These are phyloP conservation scores for Panthera uncia DNA, from an alignment of 2,113 vertebrate species.

Conservation along the genomic window DNA sequence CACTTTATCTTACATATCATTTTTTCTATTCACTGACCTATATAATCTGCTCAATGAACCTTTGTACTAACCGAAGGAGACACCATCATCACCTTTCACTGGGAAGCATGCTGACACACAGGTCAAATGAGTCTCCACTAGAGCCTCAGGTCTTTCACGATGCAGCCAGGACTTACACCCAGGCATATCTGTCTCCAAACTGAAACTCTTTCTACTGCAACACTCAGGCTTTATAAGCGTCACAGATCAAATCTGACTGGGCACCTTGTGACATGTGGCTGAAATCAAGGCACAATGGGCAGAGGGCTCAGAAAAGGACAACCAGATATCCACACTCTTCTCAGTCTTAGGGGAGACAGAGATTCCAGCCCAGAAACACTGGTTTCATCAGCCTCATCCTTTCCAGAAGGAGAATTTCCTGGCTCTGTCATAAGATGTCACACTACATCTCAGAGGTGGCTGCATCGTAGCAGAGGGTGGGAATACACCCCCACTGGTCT, in stretches of 20 bases:
- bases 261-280: not conserved
- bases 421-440: conserved; percentile 48
- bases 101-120: not conserved
- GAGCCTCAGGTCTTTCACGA: not conserved
- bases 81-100: not conserved
- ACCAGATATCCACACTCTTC: not conserved
- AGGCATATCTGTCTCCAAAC: not conserved
- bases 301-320: not conserved
- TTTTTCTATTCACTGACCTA: not conserved
- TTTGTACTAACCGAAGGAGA: not conserved
- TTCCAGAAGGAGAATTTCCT: conserved; percentile 10
- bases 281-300: not conserved
- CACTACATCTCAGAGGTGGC: not conserved
- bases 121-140: not conserved
- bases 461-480: not conserved
- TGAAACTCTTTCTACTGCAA: not conserved
- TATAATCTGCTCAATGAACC: not conserved
- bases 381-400: not conserved
- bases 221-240: not conserved
- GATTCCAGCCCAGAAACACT: not conserved
- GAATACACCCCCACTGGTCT: not conserved
- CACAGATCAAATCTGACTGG: not conserved
- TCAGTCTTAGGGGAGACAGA: not conserved
- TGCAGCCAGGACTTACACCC: not conserved
- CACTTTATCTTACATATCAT: not conserved